These are phyloP conservation scores for Oedothorax gibbosus DNA, from an alignment of 1,140 invertebrate genomes.

Conservation along the genomic window DNA sequence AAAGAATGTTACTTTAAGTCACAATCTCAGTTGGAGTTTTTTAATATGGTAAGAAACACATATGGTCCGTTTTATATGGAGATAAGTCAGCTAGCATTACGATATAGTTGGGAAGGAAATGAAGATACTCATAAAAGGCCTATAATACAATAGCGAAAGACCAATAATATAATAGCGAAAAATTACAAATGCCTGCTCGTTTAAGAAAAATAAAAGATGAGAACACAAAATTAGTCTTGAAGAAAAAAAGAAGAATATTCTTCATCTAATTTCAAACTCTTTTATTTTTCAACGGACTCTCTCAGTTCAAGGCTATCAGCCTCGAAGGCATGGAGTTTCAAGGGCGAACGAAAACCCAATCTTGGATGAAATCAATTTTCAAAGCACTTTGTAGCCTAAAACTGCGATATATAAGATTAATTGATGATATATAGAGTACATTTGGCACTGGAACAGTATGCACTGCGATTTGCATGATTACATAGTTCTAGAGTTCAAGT, in stretches of 20 bases:
- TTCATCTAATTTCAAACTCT: constrained; percentile 53
- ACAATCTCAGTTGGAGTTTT: too few species aligned
- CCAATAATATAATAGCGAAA: too few species aligned
- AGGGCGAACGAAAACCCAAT: constrained; percentile 33
- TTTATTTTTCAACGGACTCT: constrained; percentile 49
- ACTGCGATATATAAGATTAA: constrained; percentile 23
- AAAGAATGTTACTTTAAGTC: too few species aligned
- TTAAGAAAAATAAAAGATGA: constrained; percentile 26
- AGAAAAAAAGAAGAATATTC: constrained; percentile 28
- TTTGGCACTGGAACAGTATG: too few species aligned
- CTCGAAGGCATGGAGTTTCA: constrained; percentile 25
- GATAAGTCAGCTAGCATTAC: too few species aligned
- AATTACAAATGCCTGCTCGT: not conserved
- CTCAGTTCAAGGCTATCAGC: constrained; percentile 47
- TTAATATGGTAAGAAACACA: too few species aligned
- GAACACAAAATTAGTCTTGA: constrained; percentile 32
- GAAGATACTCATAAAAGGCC: too few species aligned
- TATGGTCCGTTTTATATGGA: too few species aligned
- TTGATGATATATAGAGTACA: not conserved
- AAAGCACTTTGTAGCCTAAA: constrained; percentile 9
- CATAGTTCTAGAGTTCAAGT: not conserved
- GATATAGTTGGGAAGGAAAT: too few species aligned
- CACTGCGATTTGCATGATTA: constrained; percentile 29
- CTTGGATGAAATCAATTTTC: constrained; percentile 18
- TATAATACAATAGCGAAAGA: too few species aligned